phyloP scores from a whole-genome alignment of 2,113 vertebrate genomes.

The Myiagra hebetior region DNA sequence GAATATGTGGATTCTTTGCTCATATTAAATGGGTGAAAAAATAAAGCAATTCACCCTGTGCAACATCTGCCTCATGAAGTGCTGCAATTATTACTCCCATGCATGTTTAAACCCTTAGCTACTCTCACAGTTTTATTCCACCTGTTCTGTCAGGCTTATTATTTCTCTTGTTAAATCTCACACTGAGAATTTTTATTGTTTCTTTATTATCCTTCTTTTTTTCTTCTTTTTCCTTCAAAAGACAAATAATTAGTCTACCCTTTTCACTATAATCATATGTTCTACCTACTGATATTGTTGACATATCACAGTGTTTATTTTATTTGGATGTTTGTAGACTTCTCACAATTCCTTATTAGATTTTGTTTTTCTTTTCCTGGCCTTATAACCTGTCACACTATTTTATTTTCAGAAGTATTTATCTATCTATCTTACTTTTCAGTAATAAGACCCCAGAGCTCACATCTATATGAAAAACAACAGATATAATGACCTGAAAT shows the following conservation, averaged over 20 bases:
- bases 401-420: background rate
- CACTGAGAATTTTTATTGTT: background rate
- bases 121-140: background rate
- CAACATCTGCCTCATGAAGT: background rate
- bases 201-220: background rate
- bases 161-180: background rate
- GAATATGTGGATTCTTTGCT: background rate
- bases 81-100: background rate
- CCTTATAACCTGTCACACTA: background rate
- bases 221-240: background rate
- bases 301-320: background rate
- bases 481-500: background rate
- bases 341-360: background rate
- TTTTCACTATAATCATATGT: background rate
- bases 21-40: background rate
- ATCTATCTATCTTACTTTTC: background rate
- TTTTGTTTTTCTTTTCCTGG: background rate
- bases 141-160: background rate
- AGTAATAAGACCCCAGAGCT: constrained; percentile 3
- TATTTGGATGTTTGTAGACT: background rate
- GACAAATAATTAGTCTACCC: background rate
- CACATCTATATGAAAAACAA: background rate
- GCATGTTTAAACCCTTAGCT: background rate
- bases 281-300: background rate
- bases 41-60: background rate